Conservation (phyloP, 2,888 invertebrate genomes). For the Cyrtodaria siliqua region DNA sequence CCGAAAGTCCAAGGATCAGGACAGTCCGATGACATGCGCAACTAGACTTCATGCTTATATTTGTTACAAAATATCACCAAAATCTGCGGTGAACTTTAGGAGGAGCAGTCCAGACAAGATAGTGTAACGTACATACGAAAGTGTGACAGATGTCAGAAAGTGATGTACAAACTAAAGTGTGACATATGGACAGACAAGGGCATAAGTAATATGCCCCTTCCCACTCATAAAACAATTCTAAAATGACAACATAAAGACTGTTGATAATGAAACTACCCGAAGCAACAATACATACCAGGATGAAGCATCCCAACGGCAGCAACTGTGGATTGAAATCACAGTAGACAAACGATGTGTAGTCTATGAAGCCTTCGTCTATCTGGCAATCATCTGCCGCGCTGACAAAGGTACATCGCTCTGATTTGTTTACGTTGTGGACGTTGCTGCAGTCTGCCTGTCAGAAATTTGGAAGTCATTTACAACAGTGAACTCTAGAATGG, state of each 20-base stretch:
- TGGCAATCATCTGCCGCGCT: slow-evolving; percentile 82
- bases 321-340: slow-evolving; percentile 80
- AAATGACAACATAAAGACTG: background rate
- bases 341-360: slow-evolving; percentile 85
- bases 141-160: too few species aligned
- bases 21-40: too few species aligned
- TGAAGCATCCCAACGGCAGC: slow-evolving; percentile 74
- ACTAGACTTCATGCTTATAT: too few species aligned
- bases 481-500: too few species aligned
- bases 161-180: too few species aligned
- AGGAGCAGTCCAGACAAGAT: too few species aligned
- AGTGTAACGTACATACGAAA: too few species aligned
- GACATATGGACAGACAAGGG: background rate
- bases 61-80: too few species aligned
- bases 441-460: slow-evolving; percentile 77
- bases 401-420: slow-evolving; percentile 83
- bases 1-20: too few species aligned
- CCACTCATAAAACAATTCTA: too few species aligned
- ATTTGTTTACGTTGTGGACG: slow-evolving; percentile 72
- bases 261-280: background rate
- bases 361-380: slow-evolving; percentile 84
- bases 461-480: too few species aligned
- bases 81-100: too few species aligned
- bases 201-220: background rate
- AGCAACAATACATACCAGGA: slow-evolving; percentile 78